Percentiles rank a stretch among this genome's conserved stretches.
Conservation (phyloP, 2,888 invertebrate genomes). For the Eupsilia transversa region DNA sequence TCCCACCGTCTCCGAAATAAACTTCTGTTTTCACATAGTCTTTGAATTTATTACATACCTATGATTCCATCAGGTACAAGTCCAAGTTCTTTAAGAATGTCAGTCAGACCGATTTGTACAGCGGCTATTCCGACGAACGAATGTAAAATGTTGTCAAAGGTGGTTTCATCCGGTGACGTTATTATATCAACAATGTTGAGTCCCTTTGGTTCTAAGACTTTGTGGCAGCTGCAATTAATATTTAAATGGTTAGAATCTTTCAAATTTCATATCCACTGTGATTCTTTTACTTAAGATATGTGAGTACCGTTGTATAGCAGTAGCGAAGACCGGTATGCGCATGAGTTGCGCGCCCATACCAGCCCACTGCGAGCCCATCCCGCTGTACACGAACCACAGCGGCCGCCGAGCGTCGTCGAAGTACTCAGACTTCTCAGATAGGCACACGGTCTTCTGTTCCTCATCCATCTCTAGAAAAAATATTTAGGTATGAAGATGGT, state of each 20-base stretch:
- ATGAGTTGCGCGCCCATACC: conserved; percentile 92
- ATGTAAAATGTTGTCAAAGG: conserved; percentile 90
- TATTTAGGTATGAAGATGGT: neutral
- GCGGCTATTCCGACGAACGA: conserved; percentile 81
- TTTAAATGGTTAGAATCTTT: neutral
- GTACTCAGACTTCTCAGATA: conserved; percentile 90
- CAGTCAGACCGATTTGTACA: conserved; percentile 90
- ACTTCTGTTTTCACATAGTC: neutral
- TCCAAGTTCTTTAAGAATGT: conserved; percentile 88
- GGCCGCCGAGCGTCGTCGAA: conserved; percentile 84
- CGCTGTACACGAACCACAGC: conserved; percentile 93
- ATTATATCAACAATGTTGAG: conserved; percentile 92
- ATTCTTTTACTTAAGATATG: neutral
- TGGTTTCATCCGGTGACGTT: conserved; percentile 90
- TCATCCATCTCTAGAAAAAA: conserved; percentile 65
- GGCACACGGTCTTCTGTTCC: conserved; percentile 74
- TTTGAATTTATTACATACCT: conserved; percentile 86
- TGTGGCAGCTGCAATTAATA: conserved; percentile 83
- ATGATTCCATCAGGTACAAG: conserved; percentile 94
- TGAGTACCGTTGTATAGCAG: conserved; percentile 85
- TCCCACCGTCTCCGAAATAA: neutral
- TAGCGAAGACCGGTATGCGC: conserved; percentile 91
- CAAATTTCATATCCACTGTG: neutral
- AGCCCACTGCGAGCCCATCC: conserved; percentile 94
- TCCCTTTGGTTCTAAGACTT: conserved; percentile 90